Evolutionary conservation across 2,888 invertebrate genomes (phyloP).

Genomic region (Athalia rosae): DNA sequence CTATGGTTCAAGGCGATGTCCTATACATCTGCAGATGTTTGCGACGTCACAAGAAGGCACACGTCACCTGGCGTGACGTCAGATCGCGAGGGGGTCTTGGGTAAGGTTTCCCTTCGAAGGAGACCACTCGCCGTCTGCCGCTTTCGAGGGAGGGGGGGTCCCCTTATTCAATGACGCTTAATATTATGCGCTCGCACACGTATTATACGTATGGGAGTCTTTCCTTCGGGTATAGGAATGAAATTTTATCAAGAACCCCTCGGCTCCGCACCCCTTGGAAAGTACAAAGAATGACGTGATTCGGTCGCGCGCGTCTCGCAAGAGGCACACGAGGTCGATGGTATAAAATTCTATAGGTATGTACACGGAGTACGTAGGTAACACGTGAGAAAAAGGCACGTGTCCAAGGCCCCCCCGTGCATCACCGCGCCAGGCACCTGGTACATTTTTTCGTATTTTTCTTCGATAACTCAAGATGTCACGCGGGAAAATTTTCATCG

Average conservation of each 20-base stretch:
- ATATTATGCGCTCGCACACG: background rate
- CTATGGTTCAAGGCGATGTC: conserved; percentile 10
- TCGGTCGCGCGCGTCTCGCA: conserved; percentile 55
- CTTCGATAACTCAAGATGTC: no score
- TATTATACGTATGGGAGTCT: background rate
- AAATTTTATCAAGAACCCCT: conserved; percentile 2
- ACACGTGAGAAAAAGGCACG: conserved; percentile 71
- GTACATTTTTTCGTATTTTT: conserved; percentile 54
- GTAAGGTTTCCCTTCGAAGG: background rate
- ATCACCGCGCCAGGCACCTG: conserved; percentile 57
- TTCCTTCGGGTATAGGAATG: conserved; percentile 2
- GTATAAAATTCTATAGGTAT: no score
- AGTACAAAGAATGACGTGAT: conserved; percentile 57
- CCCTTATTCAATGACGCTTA: background rate
- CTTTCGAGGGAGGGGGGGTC: conserved; percentile 43
- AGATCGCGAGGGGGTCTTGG: conserved; percentile 51
- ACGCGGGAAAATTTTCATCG: conserved; percentile 51
- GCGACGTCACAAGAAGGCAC: conserved; percentile 65
- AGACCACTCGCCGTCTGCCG: no score
- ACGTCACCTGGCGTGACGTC: conserved; percentile 68
- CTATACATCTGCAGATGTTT: conserved; percentile 57
- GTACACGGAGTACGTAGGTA: background rate
- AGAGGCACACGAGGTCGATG: conserved; percentile 52
- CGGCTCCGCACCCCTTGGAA: background rate
- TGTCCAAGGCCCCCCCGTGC: conserved; percentile 54